Base-by-base conservation (phyloP, 2,888 invertebrate species). In the Calliphora vomitoria region DNA sequence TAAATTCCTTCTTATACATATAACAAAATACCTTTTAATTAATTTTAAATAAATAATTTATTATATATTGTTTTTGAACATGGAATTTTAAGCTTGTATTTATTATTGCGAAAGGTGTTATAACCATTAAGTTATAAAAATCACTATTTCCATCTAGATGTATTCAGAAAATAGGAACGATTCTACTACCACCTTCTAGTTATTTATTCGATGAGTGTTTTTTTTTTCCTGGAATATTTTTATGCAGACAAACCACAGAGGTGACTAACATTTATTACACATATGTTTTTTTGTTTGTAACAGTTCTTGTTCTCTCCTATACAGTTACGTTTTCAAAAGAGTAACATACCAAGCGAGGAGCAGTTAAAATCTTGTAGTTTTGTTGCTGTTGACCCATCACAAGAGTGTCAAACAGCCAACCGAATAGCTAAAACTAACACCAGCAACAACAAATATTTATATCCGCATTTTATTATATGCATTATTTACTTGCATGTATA, bases 81-180 rank as follows among this genome's bases (percentile, higher is more conserved):
- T n/a, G n/a, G n/a, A n/a, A n/a, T n/a, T n/a, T n/a, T n/a, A n/a
- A n/a, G n/a, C n/a, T n/a, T n/a, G n/a, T n/a, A n/a, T n/a, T n/a
- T n/a, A n/a, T n/a, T n/a, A n/a, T n/a, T n/a, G n/a, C n/a, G n/a
- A n/a, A n/a, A n/a, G n/a, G n/a, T n/a, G n/a, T n/a, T n/a, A n/a
- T n/a, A n/a, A n/a, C n/a, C 64, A 74, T 82, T 44, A 74, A 72
- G 74, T 66, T 82, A 58, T 74, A 82, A 74, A 82, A 82, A 72
- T 66, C 55, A 66, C 66, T 31, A 53, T 38, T 74, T 66, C 20
- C 10, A 20, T 38, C 25, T 15, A 41, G 58, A 44, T 44, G n/a
- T 15, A 53, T 11, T 25, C 0, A 72, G 53, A 55, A 66, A 47
- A 76, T 11, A 50, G 8, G 2, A 31, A 18, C 10, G 31, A n/a